These are phyloP conservation scores for Nomada fabriciana DNA, from an alignment of 2,888 invertebrate species.

Conservation along the genomic window DNA sequence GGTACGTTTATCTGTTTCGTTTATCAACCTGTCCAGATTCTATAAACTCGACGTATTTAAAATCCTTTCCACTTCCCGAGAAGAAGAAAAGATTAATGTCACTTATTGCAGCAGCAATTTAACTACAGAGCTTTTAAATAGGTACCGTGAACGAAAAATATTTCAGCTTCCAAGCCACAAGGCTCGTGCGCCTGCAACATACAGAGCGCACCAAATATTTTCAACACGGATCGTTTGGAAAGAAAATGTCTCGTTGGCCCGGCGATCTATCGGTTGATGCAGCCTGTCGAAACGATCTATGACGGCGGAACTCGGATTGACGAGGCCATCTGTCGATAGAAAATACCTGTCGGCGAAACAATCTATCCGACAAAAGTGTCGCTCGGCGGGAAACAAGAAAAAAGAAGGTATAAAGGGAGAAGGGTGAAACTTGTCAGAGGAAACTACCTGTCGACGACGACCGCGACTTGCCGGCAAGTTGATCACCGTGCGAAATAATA, in stretches of 20 bases:
- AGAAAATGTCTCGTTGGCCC: background rate
- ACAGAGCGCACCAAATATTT: background rate
- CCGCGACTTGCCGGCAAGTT: slow-evolving; percentile 16
- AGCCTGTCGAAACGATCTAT: slow-evolving; percentile 21
- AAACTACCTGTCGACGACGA: slow-evolving; percentile 15
- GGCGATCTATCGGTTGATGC: slow-evolving; percentile 23
- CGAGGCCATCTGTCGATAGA: slow-evolving; percentile 34
- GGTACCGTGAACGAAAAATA: no score
- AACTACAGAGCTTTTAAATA: no score
- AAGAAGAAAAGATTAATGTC: background rate
- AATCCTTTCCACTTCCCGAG: background rate
- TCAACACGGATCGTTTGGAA: background rate
- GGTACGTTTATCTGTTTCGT: background rate
- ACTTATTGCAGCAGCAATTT: background rate
- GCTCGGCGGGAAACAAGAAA: background rate
- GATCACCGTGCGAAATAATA: slow-evolving; percentile 36
- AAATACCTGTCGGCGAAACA: slow-evolving; percentile 52
- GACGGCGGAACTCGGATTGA: slow-evolving; percentile 4
- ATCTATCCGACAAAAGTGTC: slow-evolving; percentile 35
- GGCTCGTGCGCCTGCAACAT: no score
- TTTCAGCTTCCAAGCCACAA: no score
- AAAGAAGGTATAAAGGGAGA: background rate
- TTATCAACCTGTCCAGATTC: background rate
- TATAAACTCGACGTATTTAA: background rate
- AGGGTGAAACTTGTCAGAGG: slow-evolving; percentile 26